Percentiles rank a stretch among this genome's conserved stretches.
Conservation (phyloP, 1,140 invertebrate genomes). For the Lordiphosa mommai region DNA sequence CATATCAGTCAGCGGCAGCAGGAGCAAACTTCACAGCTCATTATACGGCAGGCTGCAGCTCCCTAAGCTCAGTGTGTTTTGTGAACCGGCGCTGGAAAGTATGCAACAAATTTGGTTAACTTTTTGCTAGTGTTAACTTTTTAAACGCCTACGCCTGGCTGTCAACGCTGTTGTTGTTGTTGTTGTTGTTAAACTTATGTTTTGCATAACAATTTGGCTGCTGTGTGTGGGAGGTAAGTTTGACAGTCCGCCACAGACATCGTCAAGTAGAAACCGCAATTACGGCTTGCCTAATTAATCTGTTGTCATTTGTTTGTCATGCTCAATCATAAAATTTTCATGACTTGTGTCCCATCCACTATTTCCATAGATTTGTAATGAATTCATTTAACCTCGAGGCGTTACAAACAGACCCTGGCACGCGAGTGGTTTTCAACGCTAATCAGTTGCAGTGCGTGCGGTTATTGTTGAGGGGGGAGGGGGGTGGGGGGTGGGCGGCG, state of each 20-base stretch:
- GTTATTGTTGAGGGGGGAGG: neutral
- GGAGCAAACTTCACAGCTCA: conserved; percentile 46
- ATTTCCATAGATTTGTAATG: conserved; percentile 32
- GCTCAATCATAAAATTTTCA: conserved; percentile 23
- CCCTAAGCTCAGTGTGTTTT: conserved; percentile 57
- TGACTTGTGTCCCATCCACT: conserved; percentile 1
- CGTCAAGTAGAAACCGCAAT: conserved; percentile 29
- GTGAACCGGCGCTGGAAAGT: conserved; percentile 67
- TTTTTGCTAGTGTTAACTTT: conserved; percentile 72
- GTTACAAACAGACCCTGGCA: conserved; percentile 27
- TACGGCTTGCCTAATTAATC: conserved; percentile 33
- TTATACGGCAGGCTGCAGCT: conserved; percentile 49
- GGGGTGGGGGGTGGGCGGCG: neutral
- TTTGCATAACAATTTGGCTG: conserved; percentile 48
- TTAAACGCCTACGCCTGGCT: conserved; percentile 49
- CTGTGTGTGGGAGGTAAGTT: conserved; percentile 51
- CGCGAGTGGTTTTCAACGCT: conserved; percentile 45
- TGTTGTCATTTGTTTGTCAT: conserved; percentile 26
- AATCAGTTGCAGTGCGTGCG: conserved; percentile 46
- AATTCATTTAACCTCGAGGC: conserved; percentile 52
- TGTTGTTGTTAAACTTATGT: conserved; percentile 48
- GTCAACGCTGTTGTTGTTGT: conserved; percentile 19
- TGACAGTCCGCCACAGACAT: conserved; percentile 2
- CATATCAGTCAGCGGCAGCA: conserved; percentile 19
- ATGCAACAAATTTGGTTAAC: conserved; percentile 75